Evolutionary conservation across 1,140 invertebrate species (phyloP), one percentile per base, ranked within the genome.

Genomic region (Drosophila grimshawi): DNA sequence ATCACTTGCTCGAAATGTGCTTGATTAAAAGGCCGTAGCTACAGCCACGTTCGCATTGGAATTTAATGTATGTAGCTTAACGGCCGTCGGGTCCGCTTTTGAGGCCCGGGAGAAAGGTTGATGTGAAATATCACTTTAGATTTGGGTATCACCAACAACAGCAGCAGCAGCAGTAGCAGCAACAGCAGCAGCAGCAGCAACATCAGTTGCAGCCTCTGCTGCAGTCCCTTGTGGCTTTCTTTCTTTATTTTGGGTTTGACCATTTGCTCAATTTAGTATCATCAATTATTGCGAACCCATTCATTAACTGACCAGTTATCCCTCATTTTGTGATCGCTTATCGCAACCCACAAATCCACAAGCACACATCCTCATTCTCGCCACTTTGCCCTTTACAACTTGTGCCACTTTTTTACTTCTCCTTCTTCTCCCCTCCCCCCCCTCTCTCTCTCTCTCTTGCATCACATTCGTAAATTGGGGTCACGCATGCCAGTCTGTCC

Each of bases 221-320:
- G 57, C 53, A 51, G 63, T 59, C 71, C 80, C 80, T 88, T 88
- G 62, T 49, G 75, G 76, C 82, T 86, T 81, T 78, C 79, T 80
- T 81, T 65, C 73, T 80, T 76, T 62, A 66, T 67, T 67, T 65
- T 64, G 30, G 57, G 5, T 48, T 66, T 63, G 59, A 83, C 45
- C 80, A 77, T 73, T 79, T 70, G 72, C 74, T 68, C 82, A 86
- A 63, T 86, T 83, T 86, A 82, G 85, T 86, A 85, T 80, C 83
- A 86, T 80, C 85, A 86, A 86, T 86, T 86, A 89, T 86, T 88
- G 76, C 69, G 85, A 86, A 83, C 68, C 83, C 83, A 86, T 86
- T 78, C 76, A 86, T 86, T 89, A 86, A 83, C 76, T 81, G 76
- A 53, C 80, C 83, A 86, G 83, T 86, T 86, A 86, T 89, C 80